Evolutionary conservation across 2,113 vertebrate species (phyloP).

Genomic region (Anarrhichthys ocellatus): DNA sequence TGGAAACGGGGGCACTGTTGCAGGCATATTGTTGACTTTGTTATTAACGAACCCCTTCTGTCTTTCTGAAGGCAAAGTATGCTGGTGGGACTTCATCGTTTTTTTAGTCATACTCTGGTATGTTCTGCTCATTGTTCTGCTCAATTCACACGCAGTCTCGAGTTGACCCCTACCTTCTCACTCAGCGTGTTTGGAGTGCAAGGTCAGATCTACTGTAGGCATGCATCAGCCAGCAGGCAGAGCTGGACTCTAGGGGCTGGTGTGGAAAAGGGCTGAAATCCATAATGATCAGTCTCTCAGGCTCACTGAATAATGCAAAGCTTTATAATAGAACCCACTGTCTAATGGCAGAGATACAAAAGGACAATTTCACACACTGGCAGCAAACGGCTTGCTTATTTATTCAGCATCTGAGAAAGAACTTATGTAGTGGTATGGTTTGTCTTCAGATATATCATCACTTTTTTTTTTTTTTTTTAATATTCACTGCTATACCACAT

Average conservation of each 20-base stretch:
- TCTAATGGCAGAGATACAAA: conserved; percentile 83
- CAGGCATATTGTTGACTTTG: conserved; percentile 1
- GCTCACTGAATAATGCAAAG: conserved; percentile 82
- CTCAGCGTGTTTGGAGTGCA: conserved; percentile 13
- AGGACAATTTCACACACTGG: conserved; percentile 75
- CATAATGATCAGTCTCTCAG: conserved; percentile 79
- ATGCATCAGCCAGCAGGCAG: conserved; percentile 39
- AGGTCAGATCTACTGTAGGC: conserved; percentile 48
- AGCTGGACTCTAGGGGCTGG: conserved; percentile 60
- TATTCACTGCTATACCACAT: background rate
- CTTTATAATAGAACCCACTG: conserved; percentile 80
- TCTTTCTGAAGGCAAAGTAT: background rate
- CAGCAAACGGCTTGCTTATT: conserved; percentile 67
- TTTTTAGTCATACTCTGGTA: background rate
- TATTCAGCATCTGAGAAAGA: conserved; percentile 61
- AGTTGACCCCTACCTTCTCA: conserved; percentile 7
- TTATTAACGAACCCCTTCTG: background rate
- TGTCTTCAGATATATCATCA: background rate
- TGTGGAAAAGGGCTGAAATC: conserved; percentile 72
- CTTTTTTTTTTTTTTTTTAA: background rate
- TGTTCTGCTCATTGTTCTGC: background rate
- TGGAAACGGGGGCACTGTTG: background rate
- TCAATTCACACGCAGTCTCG: background rate
- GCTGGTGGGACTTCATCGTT: background rate
- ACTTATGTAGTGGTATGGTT: background rate